Evolutionary conservation across 1,140 invertebrate genomes (phyloP), one percentile per base, ranked within the genome.

Genomic region (Episyrphus balteatus): DNA sequence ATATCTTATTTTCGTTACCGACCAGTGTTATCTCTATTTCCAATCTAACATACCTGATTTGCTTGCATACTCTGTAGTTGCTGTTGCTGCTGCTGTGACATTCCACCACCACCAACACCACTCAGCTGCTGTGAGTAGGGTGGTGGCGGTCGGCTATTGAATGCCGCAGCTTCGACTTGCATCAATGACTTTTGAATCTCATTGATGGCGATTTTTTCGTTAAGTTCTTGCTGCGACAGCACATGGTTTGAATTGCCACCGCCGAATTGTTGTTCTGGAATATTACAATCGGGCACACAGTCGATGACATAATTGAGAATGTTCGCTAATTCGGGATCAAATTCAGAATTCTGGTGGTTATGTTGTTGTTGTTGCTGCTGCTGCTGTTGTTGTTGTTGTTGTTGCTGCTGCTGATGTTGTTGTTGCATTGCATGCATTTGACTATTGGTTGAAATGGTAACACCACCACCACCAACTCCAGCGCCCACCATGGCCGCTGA

Each of bases 141-240:
- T 31, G 81, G 78, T 47, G 79, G 79, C 21, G 21, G 21, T 26
- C 21, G 21, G 8, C 21, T 26, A 17, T 76, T 77, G 54, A 75
- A 76, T 32, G 76, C 75, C 55, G 79, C 81, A 55, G 78, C 76
- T 58, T 80, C 84, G 55, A 75, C 83, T 55, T 83, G 84, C 89
- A 94, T 94, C 48, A 96, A 72, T 59, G 86, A 87, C 64, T 88
- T 83, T 58, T 91, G 86, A 59, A 96, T 96, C 10, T 81, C 86
- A 59, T 83, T 87, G 44, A 95, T 94, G 14, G 86, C 90, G 69
- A 84, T 79, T 62, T 82, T 83, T 57, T 90, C 86, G 55, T 82
- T 82, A 74, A 69, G 41, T 70, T 68, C 34, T 47, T 57, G 55
- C 58, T 65, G 68, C 68, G 52, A 51, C n/a, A 49, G 33, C 18